Conservation (phyloP, 1,140 invertebrate genomes). For the Leguminivora glycinivorella region DNA sequence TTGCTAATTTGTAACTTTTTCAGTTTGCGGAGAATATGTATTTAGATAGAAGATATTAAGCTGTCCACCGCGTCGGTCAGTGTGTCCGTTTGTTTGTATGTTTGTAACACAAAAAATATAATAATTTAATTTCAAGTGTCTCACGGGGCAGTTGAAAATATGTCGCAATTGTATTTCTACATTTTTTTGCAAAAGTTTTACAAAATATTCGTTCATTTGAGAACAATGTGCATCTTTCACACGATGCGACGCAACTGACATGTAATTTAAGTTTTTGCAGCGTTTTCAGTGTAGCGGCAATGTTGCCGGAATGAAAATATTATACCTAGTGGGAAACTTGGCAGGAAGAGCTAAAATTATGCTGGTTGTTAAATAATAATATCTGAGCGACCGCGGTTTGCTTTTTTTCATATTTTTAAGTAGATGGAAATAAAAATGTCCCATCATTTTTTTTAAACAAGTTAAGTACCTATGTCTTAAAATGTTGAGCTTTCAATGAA, state of each 20-base stretch:
- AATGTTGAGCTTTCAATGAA: too few relatives aligned
- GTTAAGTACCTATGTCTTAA: too few relatives aligned
- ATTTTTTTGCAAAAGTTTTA: constrained; percentile 1
- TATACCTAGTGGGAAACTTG: not conserved
- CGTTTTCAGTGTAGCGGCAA: not conserved
- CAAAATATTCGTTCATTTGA: constrained; percentile 8
- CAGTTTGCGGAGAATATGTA: too few relatives aligned
- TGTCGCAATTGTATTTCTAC: not conserved
- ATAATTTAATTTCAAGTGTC: not conserved
- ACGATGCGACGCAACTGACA: constrained; percentile 17
- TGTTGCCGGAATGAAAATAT: constrained; percentile 9
- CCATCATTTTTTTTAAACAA: too few relatives aligned
- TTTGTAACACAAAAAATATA: too few relatives aligned
- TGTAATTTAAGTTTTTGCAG: constrained; percentile 35
- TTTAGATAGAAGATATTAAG: too few relatives aligned
- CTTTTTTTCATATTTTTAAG: too few relatives aligned
- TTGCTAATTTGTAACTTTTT: too few relatives aligned
- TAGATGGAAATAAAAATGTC: too few relatives aligned
- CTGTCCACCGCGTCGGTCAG: too few relatives aligned
- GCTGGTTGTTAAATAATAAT: not conserved
- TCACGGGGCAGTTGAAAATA: not conserved
- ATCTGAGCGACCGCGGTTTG: too few relatives aligned
- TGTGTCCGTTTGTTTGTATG: too few relatives aligned
- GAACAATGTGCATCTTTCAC: constrained; percentile 35
- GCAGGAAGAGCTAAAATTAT: not conserved